Conservation (phyloP, 1,140 invertebrate species). For the Euura saliciscinereae region DNA sequence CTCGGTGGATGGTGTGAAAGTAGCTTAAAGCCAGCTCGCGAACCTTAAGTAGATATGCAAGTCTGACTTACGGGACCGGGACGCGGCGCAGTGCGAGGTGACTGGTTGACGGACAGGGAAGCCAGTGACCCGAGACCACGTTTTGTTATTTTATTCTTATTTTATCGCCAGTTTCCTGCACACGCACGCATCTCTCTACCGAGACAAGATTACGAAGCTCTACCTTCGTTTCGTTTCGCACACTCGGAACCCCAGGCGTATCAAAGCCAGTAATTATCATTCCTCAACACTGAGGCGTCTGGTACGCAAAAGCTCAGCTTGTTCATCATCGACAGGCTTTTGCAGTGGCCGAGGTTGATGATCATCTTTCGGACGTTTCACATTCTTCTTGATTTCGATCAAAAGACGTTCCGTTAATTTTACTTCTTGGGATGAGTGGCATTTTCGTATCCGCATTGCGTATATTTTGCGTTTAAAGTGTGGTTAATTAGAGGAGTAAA, state of each 20-base stretch:
- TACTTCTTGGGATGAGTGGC: too few relatives aligned
- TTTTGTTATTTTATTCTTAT: slow-evolving; percentile 14
- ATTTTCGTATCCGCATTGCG: slow-evolving; percentile 1
- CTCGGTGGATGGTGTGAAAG: not conserved
- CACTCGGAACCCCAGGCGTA: too few relatives aligned
- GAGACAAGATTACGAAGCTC: not conserved
- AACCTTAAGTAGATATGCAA: slow-evolving; percentile 3
- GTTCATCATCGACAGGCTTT: too few relatives aligned
- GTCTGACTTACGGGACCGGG: slow-evolving; percentile 1
- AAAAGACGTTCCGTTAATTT: too few relatives aligned
- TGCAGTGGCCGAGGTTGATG: too few relatives aligned
- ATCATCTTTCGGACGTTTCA: too few relatives aligned
- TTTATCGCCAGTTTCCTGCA: slow-evolving; percentile 8
- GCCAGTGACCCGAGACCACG: slow-evolving; percentile 25
- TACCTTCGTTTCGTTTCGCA: too few relatives aligned
- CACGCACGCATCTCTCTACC: not conserved
- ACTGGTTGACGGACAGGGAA: slow-evolving; percentile 27
- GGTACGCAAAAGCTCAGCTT: too few relatives aligned
- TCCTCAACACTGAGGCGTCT: too few relatives aligned
- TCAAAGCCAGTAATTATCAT: too few relatives aligned
- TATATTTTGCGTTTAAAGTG: not conserved
- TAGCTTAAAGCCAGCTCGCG: not conserved
- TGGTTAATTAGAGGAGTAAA: slow-evolving; percentile 29
- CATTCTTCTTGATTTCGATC: too few relatives aligned
- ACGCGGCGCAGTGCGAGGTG: slow-evolving; percentile 14